Base-by-base conservation (phyloP, 2,888 invertebrate species). In the Acanthosoma haemorrhoidale region DNA sequence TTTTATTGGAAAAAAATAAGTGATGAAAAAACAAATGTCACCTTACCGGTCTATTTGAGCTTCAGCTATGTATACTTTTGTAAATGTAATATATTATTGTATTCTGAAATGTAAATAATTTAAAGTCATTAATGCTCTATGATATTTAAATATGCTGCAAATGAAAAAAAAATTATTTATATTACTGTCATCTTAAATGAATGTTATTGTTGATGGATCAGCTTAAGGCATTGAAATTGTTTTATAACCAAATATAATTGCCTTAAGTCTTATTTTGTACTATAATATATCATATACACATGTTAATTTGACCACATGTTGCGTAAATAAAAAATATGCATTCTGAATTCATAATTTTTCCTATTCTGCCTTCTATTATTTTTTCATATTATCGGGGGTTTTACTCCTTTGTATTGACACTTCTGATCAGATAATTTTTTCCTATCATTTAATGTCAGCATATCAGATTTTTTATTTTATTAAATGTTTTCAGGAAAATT, bases 181-280 rank as follows among this genome's bases (percentile, higher is more conserved):
- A 36, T 61, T n/a, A 21, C 38, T 5, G 21, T 36, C 21, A 21
- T 38, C 18, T 18, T n/a, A n/a, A 61, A 4, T 11, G 36, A 38
- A 61, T 13, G 11, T 18, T 11, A 25, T 61, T 36, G 36, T 18
- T 38, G n/a, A 41, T 39, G 29, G 31, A 36, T 64, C 64, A 39
- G 39, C 38, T 15, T 64, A 39, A 34, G 15, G 25, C 36, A 39
- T 39, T 29, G 39, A 39, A 4, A 25, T 41, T 64, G 64, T 64
- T 64, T 61, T 61, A 64, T 64, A 36, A 41, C 31, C 29, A 64
- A 31, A 61, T 39, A 36, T 43, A 39, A 64, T 29, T 64, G 64
- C 39, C 64, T 63, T n/a, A 39, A 51, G 34, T 67, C 51, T 67
- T 67, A 16, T 67, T 67, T 67, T 67, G 51, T 67, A 67, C 43